phyloP scores from a whole-genome alignment of 1,140 invertebrate species.

The Acromyrmex heyeri region DNA sequence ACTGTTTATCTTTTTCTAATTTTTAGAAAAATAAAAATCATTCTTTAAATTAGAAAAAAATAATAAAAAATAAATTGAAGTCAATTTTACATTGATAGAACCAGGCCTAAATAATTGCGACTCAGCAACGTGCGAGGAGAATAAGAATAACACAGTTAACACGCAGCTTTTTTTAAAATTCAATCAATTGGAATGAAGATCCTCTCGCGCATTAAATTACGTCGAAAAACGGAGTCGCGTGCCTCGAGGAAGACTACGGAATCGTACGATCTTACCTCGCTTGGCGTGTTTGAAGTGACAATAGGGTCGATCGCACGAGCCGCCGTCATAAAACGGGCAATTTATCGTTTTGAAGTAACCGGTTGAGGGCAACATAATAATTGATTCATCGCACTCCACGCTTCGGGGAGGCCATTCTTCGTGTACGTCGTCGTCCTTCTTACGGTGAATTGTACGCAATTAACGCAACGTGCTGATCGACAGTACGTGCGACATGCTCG shows the following conservation, averaged over 20 bases:
- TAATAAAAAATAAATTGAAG: too few species aligned
- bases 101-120: not conserved
- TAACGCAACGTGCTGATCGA: not conserved
- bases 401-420: slow-evolving; percentile 54
- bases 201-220: not conserved
- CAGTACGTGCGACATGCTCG: not conserved
- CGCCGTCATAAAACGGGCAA: slow-evolving; percentile 94
- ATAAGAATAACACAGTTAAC: not conserved
- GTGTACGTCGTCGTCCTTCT: not conserved
- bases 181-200: not conserved
- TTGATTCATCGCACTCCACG: slow-evolving; percentile 79
- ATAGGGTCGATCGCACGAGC: slow-evolving; percentile 93
- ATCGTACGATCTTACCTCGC: slow-evolving; percentile 86
- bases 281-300: slow-evolving; percentile 95
- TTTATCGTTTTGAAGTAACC: slow-evolving; percentile 94
- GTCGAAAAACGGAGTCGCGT: not conserved
- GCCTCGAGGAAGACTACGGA: not conserved
- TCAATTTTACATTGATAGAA: too few species aligned
- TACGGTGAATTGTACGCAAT: not conserved
- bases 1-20: too few species aligned
- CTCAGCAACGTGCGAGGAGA: not conserved
- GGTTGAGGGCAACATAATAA: slow-evolving; percentile 93
- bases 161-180: not conserved
- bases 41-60: too few species aligned
- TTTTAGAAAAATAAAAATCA: too few species aligned